Base-by-base conservation (phyloP, 2,888 invertebrate species). In the Epinotia bilunana region DNA sequence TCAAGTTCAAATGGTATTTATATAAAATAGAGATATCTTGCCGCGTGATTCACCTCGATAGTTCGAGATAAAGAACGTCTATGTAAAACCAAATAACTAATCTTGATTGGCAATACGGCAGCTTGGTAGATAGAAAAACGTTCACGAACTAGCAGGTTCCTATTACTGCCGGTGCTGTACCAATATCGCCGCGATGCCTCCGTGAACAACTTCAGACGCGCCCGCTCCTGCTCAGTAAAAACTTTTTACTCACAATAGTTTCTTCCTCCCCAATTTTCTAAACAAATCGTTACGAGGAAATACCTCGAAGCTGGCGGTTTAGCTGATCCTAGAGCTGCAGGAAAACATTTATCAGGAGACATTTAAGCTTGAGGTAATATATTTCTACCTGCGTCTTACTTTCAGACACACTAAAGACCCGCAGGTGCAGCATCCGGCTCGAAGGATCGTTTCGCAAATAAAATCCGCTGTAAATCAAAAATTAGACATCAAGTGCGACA, bases 381-480 rank as follows among this genome's bases (percentile, higher is more conserved):
- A 57, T 57, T 53, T 53, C 53, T n/a, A 53, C 4, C 6, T 53
- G n/a, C 7, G 53, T n/a, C n/a, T 53, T n/a, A 57, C 57, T 20
- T 20, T 20, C 7, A 28, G 53, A 20, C 23, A 28, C n/a, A 57
- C 63, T 18, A 43, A 64, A 58, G 43, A 7, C 9, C 13, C 70
- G 53, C 57, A 64, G 46, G 64, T 64, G 64, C 64, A 55, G 33
- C 33, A 64, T 58, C 53, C 53, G 53, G 53, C 33, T 46, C 4
- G 63, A 58, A 72, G 28, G 46, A 72, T 23, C 57, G 18, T 64
- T 58, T 55, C 46, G 58, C 69, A 46, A 23, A 46, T 13, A 58
- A 57, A 72, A 64, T 12, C 46, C 43, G 18, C 43, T 64, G 64
- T 64, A 72, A 72, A 72, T 72, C 57, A 63, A 58, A 64, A 64